These are phyloP conservation scores for Craseonycteris thonglongyai DNA, from an alignment of 2,113 vertebrate genomes.

Conservation along the genomic window DNA sequence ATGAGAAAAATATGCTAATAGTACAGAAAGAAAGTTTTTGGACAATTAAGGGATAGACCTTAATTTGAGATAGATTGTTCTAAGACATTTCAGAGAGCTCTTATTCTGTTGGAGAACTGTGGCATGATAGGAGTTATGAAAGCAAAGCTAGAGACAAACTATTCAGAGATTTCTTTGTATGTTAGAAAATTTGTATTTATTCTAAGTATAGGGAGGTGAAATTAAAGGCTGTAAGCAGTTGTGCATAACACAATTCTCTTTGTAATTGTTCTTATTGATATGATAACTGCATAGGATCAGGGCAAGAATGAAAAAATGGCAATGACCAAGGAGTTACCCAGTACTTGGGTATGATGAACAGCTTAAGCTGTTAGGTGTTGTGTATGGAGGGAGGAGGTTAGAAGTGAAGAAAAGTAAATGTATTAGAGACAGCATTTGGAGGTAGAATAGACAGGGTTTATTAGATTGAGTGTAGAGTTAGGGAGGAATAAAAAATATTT, in stretches of 20 bases:
- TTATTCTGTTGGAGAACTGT: background rate
- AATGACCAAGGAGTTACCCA: background rate
- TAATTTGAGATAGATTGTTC: background rate
- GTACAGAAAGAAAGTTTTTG: background rate
- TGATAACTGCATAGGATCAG: background rate
- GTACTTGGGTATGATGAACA: background rate
- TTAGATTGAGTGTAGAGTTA: background rate
- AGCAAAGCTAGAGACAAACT: background rate
- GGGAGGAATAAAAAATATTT: background rate
- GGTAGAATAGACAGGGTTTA: background rate
- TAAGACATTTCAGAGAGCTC: background rate
- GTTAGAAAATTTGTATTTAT: background rate
- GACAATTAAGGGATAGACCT: background rate
- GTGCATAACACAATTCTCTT: background rate
- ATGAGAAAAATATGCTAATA: background rate
- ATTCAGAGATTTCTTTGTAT: background rate
- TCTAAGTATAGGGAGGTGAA: background rate
- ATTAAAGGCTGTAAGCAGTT: background rate
- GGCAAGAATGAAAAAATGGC: background rate
- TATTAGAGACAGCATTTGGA: background rate
- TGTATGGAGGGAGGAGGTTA: too few species aligned
- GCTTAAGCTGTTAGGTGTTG: fast-evolving
- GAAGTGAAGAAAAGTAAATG: background rate
- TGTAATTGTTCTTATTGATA: background rate
- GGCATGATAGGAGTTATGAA: background rate